Conservation (phyloP, 2,888 invertebrate genomes). For the Tetropium fuscum region DNA sequence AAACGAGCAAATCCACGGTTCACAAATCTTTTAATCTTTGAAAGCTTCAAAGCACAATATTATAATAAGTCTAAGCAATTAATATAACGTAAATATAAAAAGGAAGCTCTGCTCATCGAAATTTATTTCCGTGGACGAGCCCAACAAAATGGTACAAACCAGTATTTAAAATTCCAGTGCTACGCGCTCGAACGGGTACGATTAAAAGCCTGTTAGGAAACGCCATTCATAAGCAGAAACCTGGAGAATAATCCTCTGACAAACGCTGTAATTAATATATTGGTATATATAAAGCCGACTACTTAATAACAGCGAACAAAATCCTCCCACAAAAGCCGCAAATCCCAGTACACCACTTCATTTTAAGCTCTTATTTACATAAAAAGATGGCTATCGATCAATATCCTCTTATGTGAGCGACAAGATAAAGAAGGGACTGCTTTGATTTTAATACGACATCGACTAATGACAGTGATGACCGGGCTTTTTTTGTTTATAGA, state of each 20-base stretch:
- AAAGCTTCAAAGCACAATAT: too few species aligned
- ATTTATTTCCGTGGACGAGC: too few species aligned
- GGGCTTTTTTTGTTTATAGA: conserved; percentile 2
- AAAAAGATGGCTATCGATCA: conserved; percentile 43
- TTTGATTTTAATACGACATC: conserved; percentile 14
- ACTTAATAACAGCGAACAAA: conserved; percentile 43
- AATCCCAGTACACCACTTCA: conserved; percentile 41
- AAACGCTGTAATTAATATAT: conserved; percentile 45
- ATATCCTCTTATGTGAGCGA: conserved; percentile 30
- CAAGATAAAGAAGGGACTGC: conserved; percentile 15
- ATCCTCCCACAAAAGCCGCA: conserved; percentile 43
- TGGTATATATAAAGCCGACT: conserved; percentile 36
- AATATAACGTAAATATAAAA: too few species aligned
- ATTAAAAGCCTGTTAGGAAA: conserved; percentile 21
- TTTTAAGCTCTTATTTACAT: conserved; percentile 43
- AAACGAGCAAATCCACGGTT: too few species aligned
- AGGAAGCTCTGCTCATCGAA: too few species aligned
- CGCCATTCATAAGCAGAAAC: conserved; percentile 18
- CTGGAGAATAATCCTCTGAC: conserved; percentile 38
- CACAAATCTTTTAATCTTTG: too few species aligned
- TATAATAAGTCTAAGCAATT: too few species aligned
- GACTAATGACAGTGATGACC: neutral
- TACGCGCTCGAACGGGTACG: neutral
- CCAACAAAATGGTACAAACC: neutral
- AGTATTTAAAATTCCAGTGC: conserved; percentile 9